Conservation (phyloP, 2,888 invertebrate species). For the Drosophila kuntzei region DNA sequence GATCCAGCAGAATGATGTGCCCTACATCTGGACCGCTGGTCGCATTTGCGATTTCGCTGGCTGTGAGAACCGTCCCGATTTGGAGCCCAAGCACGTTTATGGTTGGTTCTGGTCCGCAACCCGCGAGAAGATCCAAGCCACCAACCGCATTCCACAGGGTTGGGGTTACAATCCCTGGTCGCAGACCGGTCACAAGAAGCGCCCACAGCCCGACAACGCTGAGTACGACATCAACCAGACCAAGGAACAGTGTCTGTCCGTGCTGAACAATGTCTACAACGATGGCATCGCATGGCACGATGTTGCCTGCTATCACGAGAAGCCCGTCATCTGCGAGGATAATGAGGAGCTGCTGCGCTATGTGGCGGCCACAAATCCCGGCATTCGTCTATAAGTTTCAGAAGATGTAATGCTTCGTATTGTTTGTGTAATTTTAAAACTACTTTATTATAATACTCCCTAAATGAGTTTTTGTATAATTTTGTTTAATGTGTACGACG, state of each 20-base stretch:
- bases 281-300: conserved; percentile 98
- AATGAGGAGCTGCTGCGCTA: conserved; percentile 94
- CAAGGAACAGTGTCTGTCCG: conserved; percentile 93
- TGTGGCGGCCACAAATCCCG: conserved; percentile 93
- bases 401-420: conserved; percentile 50
- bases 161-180: conserved; percentile 95
- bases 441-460: conserved; percentile 81
- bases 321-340: conserved; percentile 96
- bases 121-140: conserved; percentile 93
- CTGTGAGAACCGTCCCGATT: conserved; percentile 93
- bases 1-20: conserved; percentile 94
- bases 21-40: conserved; percentile 97
- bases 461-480: conserved; percentile 77
- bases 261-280: conserved; percentile 96
- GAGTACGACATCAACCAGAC: conserved; percentile 96
- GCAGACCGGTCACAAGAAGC: conserved; percentile 95
- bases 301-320: conserved; percentile 96
- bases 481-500: conserved; percentile 80
- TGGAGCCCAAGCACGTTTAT: conserved; percentile 93
- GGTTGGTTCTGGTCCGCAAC: conserved; percentile 98
- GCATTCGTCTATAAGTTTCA: conserved; percentile 90
- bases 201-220: conserved; percentile 94
- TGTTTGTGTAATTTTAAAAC: conserved; percentile 79
- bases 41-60: conserved; percentile 97
- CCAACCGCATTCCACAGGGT: conserved; percentile 88